Percentiles rank a stretch among this genome's conserved stretches.
These are phyloP conservation scores for Sprattus sprattus DNA, from an alignment of 2,113 vertebrate species.

Conservation along the genomic window DNA sequence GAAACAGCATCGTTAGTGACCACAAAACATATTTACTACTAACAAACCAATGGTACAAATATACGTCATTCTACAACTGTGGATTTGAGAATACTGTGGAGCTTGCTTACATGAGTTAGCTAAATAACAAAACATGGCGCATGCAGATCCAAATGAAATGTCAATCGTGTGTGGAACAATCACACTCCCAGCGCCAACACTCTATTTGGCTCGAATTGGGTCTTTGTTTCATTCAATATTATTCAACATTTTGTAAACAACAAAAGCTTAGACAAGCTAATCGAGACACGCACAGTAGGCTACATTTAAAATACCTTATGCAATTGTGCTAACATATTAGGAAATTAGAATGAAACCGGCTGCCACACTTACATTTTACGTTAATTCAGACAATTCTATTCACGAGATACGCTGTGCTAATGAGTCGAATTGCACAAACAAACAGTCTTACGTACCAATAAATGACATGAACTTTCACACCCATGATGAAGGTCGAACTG, in stretches of 20 bases:
- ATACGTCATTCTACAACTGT: too few species aligned
- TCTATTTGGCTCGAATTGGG: background rate
- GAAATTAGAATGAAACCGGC: too few species aligned
- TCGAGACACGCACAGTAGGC: too few species aligned
- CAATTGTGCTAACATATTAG: background rate
- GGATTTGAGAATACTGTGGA: too few species aligned
- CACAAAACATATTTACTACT: background rate
- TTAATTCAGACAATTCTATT: background rate
- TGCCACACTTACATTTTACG: too few species aligned
- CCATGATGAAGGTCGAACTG: conserved; percentile 36
- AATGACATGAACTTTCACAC: conserved; percentile 48
- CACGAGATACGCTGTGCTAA: background rate
- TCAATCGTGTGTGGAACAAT: too few species aligned
- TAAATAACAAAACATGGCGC: too few species aligned
- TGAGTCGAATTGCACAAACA: background rate
- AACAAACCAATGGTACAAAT: too few species aligned
- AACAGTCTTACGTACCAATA: conserved; percentile 52
- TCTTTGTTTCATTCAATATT: background rate
- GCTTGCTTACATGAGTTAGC: too few species aligned
- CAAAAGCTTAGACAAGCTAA: too few species aligned
- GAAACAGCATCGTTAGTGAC: background rate
- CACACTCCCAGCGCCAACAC: background rate
- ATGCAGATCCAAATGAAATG: too few species aligned
- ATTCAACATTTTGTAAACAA: background rate
- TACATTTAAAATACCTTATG: background rate